Evolutionary conservation across 2,888 invertebrate genomes (phyloP), one percentile per base, ranked within the genome.

Genomic region (Chymomyza fuscimana): DNA sequence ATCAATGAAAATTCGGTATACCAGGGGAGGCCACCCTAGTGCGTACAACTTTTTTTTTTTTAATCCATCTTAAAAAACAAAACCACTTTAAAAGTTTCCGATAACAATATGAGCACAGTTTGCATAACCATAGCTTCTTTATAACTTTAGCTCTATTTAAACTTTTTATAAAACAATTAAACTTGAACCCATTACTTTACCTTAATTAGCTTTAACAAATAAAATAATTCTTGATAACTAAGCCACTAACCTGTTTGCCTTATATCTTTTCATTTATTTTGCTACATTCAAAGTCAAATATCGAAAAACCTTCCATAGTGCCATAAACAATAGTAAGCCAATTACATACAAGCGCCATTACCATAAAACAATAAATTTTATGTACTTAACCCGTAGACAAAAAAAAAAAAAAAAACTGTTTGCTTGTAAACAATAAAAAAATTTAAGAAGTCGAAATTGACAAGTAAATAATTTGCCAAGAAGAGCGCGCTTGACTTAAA

Each of bases 301-400:
- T 46, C 12, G 12, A 12, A 12, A 46, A 46, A 46, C 12, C 40
- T 46, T 46, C 40, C 40, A 46, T 46, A 46, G 0, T 12, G 10
- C 40, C 40, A 46, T 46, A 46, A 12, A 46, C 12, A 46, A 46
- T 46, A 46, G 2, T 12, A 46, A 46, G 40, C 40, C 40, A 46
- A 46, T 46, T 46, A 46, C 40, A 46, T 4, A 12, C 40, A 12
- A 46, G 40, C 40, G 40, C 40, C 12, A 12, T 46, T 46, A 46
- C 40, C 40, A 46, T 46, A 46, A 46, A 46, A 46, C 40, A 10
- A 46, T 46, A 46, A 46, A 46, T 46, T 12, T 46, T 46, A 12
- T 46, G 40, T 46, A 46, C 12, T 46, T 46, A 46, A 46, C 40
- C 65, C 69, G 63, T 58, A 73, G 69, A 69, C n/a, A n/a, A 74